Evolutionary conservation across 2,797 vertebrate genomes (phyloP).

Genomic region (Hoplostethus atlanticus): DNA sequence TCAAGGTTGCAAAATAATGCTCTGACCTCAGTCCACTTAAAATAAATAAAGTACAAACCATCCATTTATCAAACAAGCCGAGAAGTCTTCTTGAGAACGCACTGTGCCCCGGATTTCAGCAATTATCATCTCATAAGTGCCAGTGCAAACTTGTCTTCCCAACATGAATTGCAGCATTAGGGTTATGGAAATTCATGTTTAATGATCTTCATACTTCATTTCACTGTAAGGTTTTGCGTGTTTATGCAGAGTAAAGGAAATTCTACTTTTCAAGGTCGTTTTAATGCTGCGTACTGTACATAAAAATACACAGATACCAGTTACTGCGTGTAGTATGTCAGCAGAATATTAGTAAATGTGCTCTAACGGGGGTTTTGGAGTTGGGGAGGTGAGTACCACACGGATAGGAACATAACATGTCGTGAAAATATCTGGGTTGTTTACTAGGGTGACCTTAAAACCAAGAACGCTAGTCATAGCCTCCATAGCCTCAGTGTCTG

Average conservation of each 20-base stretch:
- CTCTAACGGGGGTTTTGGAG: conserved; percentile 10
- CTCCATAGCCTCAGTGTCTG: conserved; percentile 30
- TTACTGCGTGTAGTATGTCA: conserved; percentile 24
- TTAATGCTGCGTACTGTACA: neutral
- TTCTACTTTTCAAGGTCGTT: conserved; percentile 39
- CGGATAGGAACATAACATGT: conserved; percentile 28
- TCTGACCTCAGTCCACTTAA: conserved; percentile 63
- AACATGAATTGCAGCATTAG: conserved; percentile 37
- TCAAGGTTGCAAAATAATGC: conserved; percentile 59
- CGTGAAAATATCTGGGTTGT: conserved; percentile 39
- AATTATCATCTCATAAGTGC: conserved; percentile 56
- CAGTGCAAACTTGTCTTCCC: conserved; percentile 34
- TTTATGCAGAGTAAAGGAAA: conserved; percentile 35
- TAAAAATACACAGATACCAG: conserved; percentile 19
- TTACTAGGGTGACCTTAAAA: conserved; percentile 48
- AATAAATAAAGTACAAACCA: conserved; percentile 54
- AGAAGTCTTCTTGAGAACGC: conserved; percentile 13
- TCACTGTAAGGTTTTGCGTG: conserved; percentile 18
- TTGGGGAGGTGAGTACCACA: neutral
- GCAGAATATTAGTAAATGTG: conserved; percentile 43
- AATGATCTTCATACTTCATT: conserved; percentile 46
- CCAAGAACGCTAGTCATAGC: conserved; percentile 12
- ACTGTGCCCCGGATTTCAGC: conserved; percentile 36
- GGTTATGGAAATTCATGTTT: conserved; percentile 49
- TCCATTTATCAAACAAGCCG: conserved; percentile 48